phyloP scores from a whole-genome alignment of 2,113 vertebrate genomes.

The Fulmarus glacialis region DNA sequence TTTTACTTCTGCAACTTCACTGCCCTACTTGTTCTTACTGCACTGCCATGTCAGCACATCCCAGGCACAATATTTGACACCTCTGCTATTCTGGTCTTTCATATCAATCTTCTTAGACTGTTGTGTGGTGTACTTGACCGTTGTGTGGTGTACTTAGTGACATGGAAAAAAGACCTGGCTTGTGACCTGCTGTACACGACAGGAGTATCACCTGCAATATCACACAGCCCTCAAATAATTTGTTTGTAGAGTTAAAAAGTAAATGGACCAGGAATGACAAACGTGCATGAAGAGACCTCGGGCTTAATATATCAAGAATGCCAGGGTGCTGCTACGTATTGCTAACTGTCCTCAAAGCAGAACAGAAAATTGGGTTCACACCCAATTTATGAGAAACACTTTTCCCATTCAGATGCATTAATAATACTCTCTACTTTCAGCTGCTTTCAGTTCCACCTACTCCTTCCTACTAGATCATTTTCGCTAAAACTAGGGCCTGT shows the following conservation, averaged over 20 bases:
- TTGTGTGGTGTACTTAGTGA: not conserved
- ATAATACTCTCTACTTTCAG: not conserved
- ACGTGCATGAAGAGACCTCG: not conserved
- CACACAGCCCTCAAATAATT: not conserved
- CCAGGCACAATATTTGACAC: not conserved
- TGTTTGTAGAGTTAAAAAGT: not conserved
- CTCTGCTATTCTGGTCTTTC: not conserved
- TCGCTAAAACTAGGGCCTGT: not conserved
- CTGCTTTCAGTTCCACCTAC: conserved; percentile 42
- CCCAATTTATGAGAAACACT: not conserved
- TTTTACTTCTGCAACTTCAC: not conserved
- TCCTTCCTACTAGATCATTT: conserved; percentile 38
- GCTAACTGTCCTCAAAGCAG: not conserved
- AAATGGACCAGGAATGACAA: not conserved
- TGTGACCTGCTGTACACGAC: not conserved
- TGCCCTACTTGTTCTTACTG: not conserved
- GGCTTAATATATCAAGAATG: not conserved
- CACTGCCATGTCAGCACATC: not conserved
- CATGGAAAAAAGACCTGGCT: not conserved
- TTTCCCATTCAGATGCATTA: not conserved
- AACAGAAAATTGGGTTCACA: not conserved
- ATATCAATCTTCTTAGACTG: not conserved
- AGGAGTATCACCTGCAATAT: not conserved
- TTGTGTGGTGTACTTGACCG: not conserved
- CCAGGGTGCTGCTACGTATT: not conserved